Conservation (phyloP, 2,888 invertebrate species). For the Acrobasis suavella region DNA sequence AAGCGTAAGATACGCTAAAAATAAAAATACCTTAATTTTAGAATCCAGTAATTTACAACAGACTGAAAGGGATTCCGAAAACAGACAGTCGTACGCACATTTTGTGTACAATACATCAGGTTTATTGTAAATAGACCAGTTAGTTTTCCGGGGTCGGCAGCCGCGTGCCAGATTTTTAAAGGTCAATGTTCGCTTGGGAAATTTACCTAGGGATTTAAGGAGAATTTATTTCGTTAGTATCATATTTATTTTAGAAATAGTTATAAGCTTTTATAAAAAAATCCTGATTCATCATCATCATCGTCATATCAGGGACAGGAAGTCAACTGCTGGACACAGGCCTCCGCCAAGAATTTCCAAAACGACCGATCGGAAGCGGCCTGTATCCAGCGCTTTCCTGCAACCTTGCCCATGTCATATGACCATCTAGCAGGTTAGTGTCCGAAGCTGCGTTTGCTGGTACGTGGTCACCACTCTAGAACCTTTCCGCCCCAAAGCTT, state of each 20-base stretch:
- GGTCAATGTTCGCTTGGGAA: constrained; percentile 65
- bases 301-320: too few species aligned
- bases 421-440: too few species aligned
- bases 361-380: too few species aligned
- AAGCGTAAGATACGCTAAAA: neutral
- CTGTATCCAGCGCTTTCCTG: too few species aligned
- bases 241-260: neutral
- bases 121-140: constrained; percentile 36
- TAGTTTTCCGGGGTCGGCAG: constrained; percentile 69
- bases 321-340: too few species aligned
- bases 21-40: neutral
- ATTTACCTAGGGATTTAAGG: constrained; percentile 41
- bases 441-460: too few species aligned
- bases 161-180: constrained; percentile 58
- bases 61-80: neutral
- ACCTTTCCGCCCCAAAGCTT: too few species aligned
- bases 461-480: too few species aligned
- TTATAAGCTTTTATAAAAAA: too few species aligned
- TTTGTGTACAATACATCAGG: constrained; percentile 21
- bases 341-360: too few species aligned
- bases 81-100: constrained; percentile 6
- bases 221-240: constrained; percentile 23
- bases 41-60: neutral
- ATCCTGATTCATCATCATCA: too few species aligned
- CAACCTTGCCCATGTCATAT: too few species aligned